Conservation (phyloP, 2,888 invertebrate species). For the Clunio marinus region DNA sequence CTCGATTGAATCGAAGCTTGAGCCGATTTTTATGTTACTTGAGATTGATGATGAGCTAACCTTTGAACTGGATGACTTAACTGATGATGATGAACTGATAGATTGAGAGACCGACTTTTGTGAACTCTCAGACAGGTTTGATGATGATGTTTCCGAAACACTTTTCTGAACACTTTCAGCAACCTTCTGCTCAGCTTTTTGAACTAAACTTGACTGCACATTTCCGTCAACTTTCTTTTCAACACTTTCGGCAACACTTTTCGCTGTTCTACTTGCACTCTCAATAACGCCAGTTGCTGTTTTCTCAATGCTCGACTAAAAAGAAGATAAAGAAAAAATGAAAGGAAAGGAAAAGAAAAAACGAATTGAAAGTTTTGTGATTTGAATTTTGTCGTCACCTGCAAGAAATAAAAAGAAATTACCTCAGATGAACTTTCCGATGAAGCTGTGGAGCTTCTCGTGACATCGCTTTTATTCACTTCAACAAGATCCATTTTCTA, state of each 20-base stretch:
- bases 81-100: conserved; percentile 28
- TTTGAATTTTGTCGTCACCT: conserved; percentile 17
- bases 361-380: neutral
- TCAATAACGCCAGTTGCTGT: conserved; percentile 39
- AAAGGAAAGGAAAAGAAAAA: too few species aligned
- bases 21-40: conserved; percentile 25
- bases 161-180: conserved; percentile 34
- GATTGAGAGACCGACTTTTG: conserved; percentile 26
- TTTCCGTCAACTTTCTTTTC: conserved; percentile 40
- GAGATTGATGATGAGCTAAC: conserved; percentile 18
- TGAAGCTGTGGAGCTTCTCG: conserved; percentile 41
- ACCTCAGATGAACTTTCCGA: conserved; percentile 42
- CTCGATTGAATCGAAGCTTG: conserved; percentile 15
- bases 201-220: conserved; percentile 31
- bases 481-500: conserved; percentile 43
- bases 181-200: conserved; percentile 25
- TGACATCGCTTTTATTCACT: conserved; percentile 41
- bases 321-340: too few species aligned
- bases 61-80: neutral
- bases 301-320: conserved; percentile 42
- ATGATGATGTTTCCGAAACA: conserved; percentile 31
- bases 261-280: conserved; percentile 34
- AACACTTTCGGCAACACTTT: conserved; percentile 40
- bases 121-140: neutral
- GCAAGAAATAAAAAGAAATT: conserved; percentile 15